Evolutionary conservation across 2,113 vertebrate species (phyloP).

Genomic region (Lanius collurio): DNA sequence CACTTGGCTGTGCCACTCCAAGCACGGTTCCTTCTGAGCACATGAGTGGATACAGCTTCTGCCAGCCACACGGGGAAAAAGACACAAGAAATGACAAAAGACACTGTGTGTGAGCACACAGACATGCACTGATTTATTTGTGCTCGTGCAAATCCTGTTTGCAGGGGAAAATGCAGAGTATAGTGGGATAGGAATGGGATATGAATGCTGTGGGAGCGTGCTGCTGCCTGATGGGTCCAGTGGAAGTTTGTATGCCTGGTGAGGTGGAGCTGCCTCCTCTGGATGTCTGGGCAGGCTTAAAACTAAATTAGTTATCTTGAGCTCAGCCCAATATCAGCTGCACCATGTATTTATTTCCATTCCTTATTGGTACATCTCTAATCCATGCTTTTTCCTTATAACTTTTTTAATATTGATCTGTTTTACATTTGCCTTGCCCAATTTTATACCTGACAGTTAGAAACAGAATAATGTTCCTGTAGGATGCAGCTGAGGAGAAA

Average conservation of each 20-base stretch:
- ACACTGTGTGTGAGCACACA: rapidly evolving
- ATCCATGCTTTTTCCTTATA: not conserved
- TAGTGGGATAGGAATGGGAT: rapidly evolving
- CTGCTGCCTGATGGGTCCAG: not conserved
- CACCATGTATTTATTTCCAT: not conserved
- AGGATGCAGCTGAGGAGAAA: not conserved
- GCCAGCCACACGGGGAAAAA: rapidly evolving
- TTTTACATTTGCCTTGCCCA: not conserved
- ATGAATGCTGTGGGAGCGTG: not conserved
- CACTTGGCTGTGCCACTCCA: not conserved
- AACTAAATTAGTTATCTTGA: not conserved
- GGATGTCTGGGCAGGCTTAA: not conserved
- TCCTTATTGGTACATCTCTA: not conserved
- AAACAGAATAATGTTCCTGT: not conserved
- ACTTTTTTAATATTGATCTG: not conserved
- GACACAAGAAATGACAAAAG: not conserved
- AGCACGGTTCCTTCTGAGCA: not conserved
- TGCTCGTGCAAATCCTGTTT: not conserved
- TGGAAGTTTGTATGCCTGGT: not conserved
- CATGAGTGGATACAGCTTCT: not conserved
- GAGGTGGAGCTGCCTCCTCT: not conserved
- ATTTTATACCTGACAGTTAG: not conserved
- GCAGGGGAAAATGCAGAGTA: not conserved
- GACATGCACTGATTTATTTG: rapidly evolving
- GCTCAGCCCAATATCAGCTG: not conserved